Evolutionary conservation across 2,888 invertebrate genomes (phyloP), one percentile per base, ranked within the genome.

Genomic region (Podotricha telesiphe): DNA sequence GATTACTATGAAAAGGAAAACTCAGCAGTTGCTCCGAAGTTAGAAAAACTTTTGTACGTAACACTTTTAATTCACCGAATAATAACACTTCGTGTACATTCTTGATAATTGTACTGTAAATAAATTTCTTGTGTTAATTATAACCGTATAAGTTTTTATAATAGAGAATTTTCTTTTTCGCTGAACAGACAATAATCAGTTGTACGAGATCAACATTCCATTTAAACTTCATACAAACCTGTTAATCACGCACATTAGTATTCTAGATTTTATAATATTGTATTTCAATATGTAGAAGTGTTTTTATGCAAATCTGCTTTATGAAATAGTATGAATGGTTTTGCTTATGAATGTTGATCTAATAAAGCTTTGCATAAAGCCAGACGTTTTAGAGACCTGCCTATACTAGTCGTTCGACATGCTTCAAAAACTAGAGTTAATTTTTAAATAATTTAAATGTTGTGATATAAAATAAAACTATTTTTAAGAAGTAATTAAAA

Each of bases 181-280:
- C 84, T 86, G 83, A 82, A 80, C 78, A 84, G 88, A 89, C 88
- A 88, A 88, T 88, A 88, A 88, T 50, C 37, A 22, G 34, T 58
- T 55, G 55, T 67, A 59, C 48, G 40, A 61, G 59, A 61, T 71
- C 69, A 69, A 71, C 66, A 69, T 69, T 67, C 53, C 40, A 63
- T 47, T 37, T 48, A 48, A 47, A 37, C 48, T 34, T 37, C 48
- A 62, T 62, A 47, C 48, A 34, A 28, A 62, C 34, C 48, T 20
- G 62, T 59, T 59, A 45, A 59, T 59, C 45, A 62, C 48, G 62
- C 48, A 62, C 48, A 58, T 65, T 56, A 65, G 37, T 48, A 48
- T 20, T 34, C 56, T 53, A 53, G 42, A 17, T 51, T 59, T 67
- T 67, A 42, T 22, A 19, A 67, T 67, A 67, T 11, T 45, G 19